Evolutionary conservation across 2,888 invertebrate species (phyloP).

Genomic region (Meteorus cinctellus): DNA sequence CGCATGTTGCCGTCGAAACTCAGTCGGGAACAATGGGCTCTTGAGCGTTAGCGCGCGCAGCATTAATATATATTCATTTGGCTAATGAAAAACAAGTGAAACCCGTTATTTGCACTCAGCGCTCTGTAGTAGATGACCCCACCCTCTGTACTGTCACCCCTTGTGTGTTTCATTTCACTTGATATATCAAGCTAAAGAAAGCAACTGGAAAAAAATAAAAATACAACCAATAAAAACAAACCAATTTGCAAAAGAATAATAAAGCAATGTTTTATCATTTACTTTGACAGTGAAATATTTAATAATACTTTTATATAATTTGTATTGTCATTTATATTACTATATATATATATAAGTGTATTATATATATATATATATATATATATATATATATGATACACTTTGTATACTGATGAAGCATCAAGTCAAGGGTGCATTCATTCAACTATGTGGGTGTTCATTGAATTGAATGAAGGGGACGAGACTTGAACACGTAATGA

Average conservation of each 20-base stretch:
- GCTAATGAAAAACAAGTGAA: conserved; percentile 56
- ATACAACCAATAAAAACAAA: neutral
- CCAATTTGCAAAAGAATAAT: too few relatives aligned
- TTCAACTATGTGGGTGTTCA: conserved; percentile 10
- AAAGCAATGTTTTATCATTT: neutral
- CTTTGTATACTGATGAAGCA: neutral
- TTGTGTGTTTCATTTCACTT: neutral
- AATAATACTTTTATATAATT: neutral
- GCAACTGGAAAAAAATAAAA: neutral
- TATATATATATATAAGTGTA: neutral
- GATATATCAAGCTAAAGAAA: neutral
- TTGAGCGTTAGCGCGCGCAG: conserved; percentile 33
- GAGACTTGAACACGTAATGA: conserved; percentile 34
- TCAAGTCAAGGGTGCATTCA: conserved; percentile 8
- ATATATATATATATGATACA: neutral
- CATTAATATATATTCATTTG: conserved; percentile 55
- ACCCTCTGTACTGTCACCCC: conserved; percentile 20
- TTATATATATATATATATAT: neutral
- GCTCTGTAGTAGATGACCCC: neutral
- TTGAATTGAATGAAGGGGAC: conserved; percentile 28
- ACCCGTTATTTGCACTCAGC: conserved; percentile 36
- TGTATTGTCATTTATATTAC: neutral
- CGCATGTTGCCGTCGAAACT: conserved; percentile 42
- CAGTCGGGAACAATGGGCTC: conserved; percentile 38
- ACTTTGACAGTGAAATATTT: neutral